A percentile compares a stretch with the other conserved stretches of the same genome.
phyloP scores from a whole-genome alignment of 2,888 invertebrate genomes.

The Meliscaeva auricollis region DNA sequence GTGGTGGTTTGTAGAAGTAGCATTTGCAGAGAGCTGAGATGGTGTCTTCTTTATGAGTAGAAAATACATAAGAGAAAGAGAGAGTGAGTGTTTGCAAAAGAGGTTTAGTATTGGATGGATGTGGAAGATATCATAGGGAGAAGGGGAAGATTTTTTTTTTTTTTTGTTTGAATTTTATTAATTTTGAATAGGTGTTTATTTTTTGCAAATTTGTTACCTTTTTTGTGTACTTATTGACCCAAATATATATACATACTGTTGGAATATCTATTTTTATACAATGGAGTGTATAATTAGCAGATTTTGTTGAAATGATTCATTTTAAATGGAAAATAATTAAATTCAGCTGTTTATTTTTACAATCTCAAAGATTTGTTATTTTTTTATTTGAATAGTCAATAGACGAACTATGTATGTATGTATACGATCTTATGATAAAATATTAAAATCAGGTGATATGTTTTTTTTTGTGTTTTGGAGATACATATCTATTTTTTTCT shows the following conservation, averaged over 20 bases:
- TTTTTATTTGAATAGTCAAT: neutral
- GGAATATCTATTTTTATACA: conserved; percentile 36
- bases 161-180: conserved; percentile 1
- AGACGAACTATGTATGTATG: neutral
- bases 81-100: conserved; percentile 22
- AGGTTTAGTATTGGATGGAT: neutral
- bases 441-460: neutral
- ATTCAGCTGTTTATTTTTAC: conserved; percentile 16
- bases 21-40: conserved; percentile 12
- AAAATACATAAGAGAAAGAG: neutral
- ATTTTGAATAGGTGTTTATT: conserved; percentile 36
- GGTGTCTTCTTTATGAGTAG: neutral
- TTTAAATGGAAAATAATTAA: conserved; percentile 23
- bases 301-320: conserved; percentile 18
- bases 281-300: conserved; percentile 37
- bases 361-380: neutral
- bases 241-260: neutral
- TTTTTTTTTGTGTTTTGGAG: neutral
- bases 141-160: neutral
- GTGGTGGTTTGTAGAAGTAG: conserved; percentile 1
- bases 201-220: conserved; percentile 34
- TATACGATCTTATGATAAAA: neutral
- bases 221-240: conserved; percentile 34
- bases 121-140: neutral
- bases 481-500: neutral